Conservation (phyloP, 2,888 invertebrate genomes). For the Uloborus plumipes region DNA sequence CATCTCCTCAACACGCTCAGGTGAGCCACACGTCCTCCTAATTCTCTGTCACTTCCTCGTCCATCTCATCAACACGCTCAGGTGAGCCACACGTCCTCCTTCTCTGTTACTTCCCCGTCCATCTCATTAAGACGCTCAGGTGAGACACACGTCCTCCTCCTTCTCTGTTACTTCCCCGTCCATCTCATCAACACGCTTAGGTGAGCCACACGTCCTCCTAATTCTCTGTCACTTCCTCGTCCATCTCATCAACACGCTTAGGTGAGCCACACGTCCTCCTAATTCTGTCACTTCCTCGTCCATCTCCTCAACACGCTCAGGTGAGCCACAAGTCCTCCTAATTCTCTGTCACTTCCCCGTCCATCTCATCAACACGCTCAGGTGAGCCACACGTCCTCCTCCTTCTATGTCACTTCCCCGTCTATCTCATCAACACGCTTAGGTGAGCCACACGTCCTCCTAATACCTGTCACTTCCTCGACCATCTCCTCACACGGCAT, state of each 20-base stretch:
- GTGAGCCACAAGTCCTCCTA: conserved; percentile 66
- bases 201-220: conserved; percentile 66
- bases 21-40: conserved; percentile 66
- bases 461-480: conserved; percentile 91
- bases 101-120: conserved; percentile 92
- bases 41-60: conserved; percentile 89
- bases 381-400: conserved; percentile 67
- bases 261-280: conserved; percentile 91
- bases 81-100: conserved; percentile 67
- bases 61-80: conserved; percentile 82
- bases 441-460: conserved; percentile 77
- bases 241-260: too few relatives aligned
- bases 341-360: conserved; percentile 89
- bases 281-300: conserved; percentile 92
- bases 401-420: conserved; percentile 87
- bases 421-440: conserved; percentile 84
- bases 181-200: conserved; percentile 83
- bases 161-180: conserved; percentile 91
- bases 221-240: too few relatives aligned
- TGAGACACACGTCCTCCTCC: conserved; percentile 81
- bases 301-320: conserved; percentile 83
- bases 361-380: conserved; percentile 82
- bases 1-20: conserved; percentile 83
- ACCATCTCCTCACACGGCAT: conserved; percentile 85
- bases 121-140: conserved; percentile 81